These are phyloP conservation scores for Orycteropus afer DNA, from an alignment of 2,113 vertebrate genomes.

Conservation along the genomic window DNA sequence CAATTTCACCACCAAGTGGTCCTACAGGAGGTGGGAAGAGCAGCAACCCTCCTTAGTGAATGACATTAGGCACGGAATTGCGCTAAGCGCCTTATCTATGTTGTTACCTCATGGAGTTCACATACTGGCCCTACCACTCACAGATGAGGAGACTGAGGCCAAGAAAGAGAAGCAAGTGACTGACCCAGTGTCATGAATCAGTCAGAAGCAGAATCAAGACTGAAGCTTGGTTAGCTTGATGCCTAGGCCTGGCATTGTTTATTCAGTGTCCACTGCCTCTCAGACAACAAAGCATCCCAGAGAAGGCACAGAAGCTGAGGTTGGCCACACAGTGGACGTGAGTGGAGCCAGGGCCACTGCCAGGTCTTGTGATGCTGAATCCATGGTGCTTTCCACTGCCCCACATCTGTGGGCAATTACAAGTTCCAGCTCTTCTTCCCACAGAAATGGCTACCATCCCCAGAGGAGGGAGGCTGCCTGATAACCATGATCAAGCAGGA, in stretches of 20 bases:
- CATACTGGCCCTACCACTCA: background rate
- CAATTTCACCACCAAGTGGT: background rate
- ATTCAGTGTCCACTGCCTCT: background rate
- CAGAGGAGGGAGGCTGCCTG: background rate
- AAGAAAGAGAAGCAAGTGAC: background rate
- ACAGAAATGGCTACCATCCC: background rate
- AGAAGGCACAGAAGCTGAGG: background rate
- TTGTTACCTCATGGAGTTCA: background rate
- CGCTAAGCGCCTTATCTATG: background rate
- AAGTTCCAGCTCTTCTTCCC: slow-evolving; percentile 31
- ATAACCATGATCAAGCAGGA: background rate
- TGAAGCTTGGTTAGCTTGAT: background rate
- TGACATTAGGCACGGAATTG: background rate
- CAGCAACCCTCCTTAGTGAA: background rate
- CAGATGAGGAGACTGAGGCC: background rate
- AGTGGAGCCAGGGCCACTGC: background rate
- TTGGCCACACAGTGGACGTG: background rate
- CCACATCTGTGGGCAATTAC: slow-evolving; percentile 70
- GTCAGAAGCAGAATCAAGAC: background rate
- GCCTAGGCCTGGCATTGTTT: background rate
- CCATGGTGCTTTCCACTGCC: background rate
- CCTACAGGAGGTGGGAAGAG: background rate
- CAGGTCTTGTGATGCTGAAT: slow-evolving; percentile 1
- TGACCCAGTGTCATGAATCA: background rate
- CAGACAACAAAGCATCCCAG: background rate